Percentiles rank a stretch among this genome's conserved stretches.
Conservation (phyloP, 2,113 vertebrate genomes). For the Aleadryas rufinucha region DNA sequence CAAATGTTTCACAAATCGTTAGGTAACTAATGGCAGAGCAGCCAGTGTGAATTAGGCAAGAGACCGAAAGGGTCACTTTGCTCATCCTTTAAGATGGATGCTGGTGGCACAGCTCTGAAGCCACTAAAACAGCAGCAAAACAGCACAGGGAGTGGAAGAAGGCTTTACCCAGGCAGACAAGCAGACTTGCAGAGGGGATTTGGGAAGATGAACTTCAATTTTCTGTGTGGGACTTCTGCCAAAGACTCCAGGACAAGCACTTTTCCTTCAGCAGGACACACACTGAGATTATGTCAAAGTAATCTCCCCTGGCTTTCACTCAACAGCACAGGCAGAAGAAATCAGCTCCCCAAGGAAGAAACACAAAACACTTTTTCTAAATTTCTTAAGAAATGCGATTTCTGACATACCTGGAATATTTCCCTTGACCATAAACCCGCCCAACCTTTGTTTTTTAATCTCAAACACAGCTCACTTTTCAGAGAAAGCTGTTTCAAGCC, state of each 20-base stretch:
- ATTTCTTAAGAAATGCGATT: neutral
- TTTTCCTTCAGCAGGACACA: neutral
- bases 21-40: conserved; percentile 36
- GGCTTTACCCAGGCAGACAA: neutral
- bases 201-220: neutral
- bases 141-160: neutral
- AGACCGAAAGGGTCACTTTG: conserved; percentile 20
- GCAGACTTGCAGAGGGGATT: neutral
- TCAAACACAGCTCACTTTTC: neutral
- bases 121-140: neutral
- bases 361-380: neutral
- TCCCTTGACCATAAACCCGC: neutral
- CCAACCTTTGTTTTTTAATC: neutral
- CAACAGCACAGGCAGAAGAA: neutral
- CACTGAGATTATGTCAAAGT: neutral
- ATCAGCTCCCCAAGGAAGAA: neutral
- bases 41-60: neutral
- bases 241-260: neutral
- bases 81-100: neutral
- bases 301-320: neutral
- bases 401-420: neutral
- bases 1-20: conserved; percentile 53
- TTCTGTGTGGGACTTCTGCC: neutral
- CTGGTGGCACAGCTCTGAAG: neutral
- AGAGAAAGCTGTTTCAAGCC: neutral